Percentiles rank a stretch among this genome's conserved stretches.
Evolutionary conservation across 2,888 invertebrate genomes (phyloP).

Genomic region (Amorpha juglandis): DNA sequence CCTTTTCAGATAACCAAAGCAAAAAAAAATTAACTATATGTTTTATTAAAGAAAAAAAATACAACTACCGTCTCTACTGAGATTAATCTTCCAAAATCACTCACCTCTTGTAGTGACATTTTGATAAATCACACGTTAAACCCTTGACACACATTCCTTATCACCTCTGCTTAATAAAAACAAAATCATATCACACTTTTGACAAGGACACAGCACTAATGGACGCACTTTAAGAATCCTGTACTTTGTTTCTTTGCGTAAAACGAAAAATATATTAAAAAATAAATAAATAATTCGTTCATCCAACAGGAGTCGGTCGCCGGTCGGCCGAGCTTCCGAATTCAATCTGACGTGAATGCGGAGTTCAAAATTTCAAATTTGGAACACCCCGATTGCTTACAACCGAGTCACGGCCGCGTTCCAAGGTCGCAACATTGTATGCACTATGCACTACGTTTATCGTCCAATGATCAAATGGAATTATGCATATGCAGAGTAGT

Average conservation of each 20-base stretch:
- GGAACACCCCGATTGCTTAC: slow-evolving; percentile 51
- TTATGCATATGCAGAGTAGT: slow-evolving; percentile 65
- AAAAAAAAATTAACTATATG: not conserved
- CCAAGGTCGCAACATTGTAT: slow-evolving; percentile 67
- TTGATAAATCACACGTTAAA: slow-evolving; percentile 57
- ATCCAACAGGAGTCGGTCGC: slow-evolving; percentile 32
- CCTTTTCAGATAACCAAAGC: not conserved
- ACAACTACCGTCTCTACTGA: slow-evolving; percentile 28
- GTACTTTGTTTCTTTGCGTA: not conserved
- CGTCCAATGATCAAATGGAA: slow-evolving; percentile 65
- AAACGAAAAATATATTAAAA: not conserved
- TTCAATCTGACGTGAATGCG: slow-evolving; percentile 53
- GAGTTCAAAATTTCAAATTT: slow-evolving; percentile 67
- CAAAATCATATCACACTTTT: slow-evolving; percentile 48
- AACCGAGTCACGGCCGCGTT: slow-evolving; percentile 59
- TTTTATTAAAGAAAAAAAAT: not conserved
- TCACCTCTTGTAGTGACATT: slow-evolving; percentile 79
- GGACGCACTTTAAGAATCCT: not conserved
- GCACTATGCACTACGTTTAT: slow-evolving; percentile 57
- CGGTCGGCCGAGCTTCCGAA: slow-evolving; percentile 39
- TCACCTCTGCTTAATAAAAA: slow-evolving; percentile 48
- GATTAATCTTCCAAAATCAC: slow-evolving; percentile 36
- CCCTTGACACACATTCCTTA: slow-evolving; percentile 66
- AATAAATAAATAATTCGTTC: slow-evolving; percentile 27
- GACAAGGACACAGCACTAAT: slow-evolving; percentile 38